These are phyloP conservation scores for Lerista edwardsae DNA, from an alignment of 2,797 vertebrate species.

Conservation along the genomic window DNA sequence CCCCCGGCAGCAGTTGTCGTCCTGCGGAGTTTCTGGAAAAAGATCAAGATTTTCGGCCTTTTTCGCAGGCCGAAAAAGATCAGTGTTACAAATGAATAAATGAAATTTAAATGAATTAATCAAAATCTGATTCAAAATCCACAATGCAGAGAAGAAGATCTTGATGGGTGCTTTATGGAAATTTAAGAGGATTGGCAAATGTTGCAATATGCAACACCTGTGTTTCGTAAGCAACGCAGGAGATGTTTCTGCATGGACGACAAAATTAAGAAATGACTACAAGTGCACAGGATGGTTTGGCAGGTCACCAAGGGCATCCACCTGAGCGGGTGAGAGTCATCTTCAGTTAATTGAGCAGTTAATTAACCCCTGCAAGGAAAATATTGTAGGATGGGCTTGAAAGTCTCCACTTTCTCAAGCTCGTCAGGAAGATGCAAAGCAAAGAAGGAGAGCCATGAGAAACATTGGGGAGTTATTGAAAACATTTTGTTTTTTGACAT, in stretches of 20 bases:
- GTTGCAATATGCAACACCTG: neutral
- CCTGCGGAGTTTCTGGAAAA: too few relatives aligned
- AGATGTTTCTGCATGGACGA: slow-evolving; percentile 1
- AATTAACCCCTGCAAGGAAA: neutral
- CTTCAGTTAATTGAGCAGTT: slow-evolving; percentile 14
- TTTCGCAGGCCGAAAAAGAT: too few relatives aligned
- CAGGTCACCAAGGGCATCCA: neutral
- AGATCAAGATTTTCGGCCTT: too few relatives aligned
- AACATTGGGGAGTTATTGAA: neutral
- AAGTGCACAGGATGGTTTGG: neutral
- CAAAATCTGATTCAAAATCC: neutral
- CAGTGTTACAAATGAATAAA: too few relatives aligned
- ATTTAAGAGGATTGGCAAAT: neutral
- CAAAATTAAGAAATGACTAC: neutral
- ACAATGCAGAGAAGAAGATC: neutral
- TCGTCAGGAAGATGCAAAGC: neutral
- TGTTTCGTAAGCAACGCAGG: neutral
- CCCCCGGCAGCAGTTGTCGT: too few relatives aligned
- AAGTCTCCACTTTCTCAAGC: fast-evolving
- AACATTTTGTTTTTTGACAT: neutral
- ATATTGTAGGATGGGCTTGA: neutral
- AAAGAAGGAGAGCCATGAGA: neutral
- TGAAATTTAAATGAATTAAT: too few relatives aligned
- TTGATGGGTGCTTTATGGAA: neutral
- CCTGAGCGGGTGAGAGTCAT: neutral